Base-by-base conservation (phyloP, 2,113 vertebrate genomes). In the Gnathonemus longibarbis region DNA sequence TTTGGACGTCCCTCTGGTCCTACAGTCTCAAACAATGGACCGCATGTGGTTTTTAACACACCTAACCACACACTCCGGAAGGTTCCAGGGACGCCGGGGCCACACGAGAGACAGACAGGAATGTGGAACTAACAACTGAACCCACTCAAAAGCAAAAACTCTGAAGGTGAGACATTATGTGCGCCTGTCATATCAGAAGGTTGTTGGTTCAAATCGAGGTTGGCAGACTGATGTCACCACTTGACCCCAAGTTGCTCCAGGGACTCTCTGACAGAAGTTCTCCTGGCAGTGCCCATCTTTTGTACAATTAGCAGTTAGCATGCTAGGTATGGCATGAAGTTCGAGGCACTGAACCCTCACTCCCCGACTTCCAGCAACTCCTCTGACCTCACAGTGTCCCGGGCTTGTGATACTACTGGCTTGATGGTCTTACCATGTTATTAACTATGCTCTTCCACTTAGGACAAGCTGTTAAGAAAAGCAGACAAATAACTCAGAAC, bases 251-350 rank as follows among this genome's bases (percentile, higher is more conserved):
- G 19, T 21, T 56, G 19, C 53, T 56, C 53, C 53, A 56, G 5
- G 53, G 53, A 56, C 53, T 2, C 53, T 21, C 53, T 56, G 53
- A 56, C 19, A 94, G 95, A 95, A 92, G 95, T 70, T 88, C 93
- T 92, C 13, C 90, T 93, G 62, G 89, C 92, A 93, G 95, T 93
- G 94, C 95, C 95, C 92, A 95, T 97, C 97, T 97, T 96, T 95
- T 13, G 96, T 97, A 97, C 94, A 93, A 98, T 98, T 97, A 97
- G 96, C 95, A 96, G 97, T 96, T 97, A 97, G 97, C 96, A 93
- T 95, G 96, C 95, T 97, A 95, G 94, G 95, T 95, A 92, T 88
- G 95, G 96, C 95, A 97, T 96, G 96, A 97, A 97, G 96, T 95
- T 96, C 96, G 96, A 91, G 88, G 95, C 91, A 91, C 90, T 94